Base-by-base conservation (phyloP, 2,113 vertebrate genomes). In the Laticauda laticaudata region DNA sequence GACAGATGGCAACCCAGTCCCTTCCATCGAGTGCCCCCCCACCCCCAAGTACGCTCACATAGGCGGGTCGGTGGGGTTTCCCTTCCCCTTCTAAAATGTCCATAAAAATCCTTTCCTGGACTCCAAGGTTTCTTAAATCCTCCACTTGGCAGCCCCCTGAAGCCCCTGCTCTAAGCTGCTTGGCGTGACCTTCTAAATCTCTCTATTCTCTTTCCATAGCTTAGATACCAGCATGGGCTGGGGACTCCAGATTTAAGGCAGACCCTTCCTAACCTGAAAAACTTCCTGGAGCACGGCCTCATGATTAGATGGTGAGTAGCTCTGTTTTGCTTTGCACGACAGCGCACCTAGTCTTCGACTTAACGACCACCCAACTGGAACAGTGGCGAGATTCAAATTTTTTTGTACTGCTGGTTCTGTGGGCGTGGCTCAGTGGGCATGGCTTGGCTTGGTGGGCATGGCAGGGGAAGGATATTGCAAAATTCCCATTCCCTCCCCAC, bases 231-330 rank as follows among this genome's bases (percentile, higher is more conserved):
- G 94, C 99, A 99, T 75, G 98, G 99, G 75, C 96, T 99, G 94
- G 99, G 98, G 95, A 99, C 99, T 92, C 99, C 99, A 56, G 99
- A 99, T 95, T 97, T 99, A 96, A 98, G 99, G 93, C 99, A 99
- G 96, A 99, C 99, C n/a, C 98, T 99, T 93, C 99, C 99, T 61
- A 99, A 99, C 97, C 97, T 99, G 97, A 99, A 99, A 97, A 98
- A 98, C 97, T 99, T 99, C 96, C 97, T 99, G 97, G 99, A 99
- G 92, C 98, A 99, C 9, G 99, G 99, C 55, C 97, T 99, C 26
- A 98, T 99, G 98, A 98, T 99, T 95, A 97, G 98, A 97, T 99
- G 99, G 99, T 99, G 96, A 98, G 99, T 61, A 98, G 98, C 51
- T 18, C 51, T 48, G 48, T 2, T 48, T 21, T 53, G 75, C 34